Evolutionary conservation across 2,797 vertebrate genomes (phyloP).

Genomic region (Chiloscyllium punctatum): DNA sequence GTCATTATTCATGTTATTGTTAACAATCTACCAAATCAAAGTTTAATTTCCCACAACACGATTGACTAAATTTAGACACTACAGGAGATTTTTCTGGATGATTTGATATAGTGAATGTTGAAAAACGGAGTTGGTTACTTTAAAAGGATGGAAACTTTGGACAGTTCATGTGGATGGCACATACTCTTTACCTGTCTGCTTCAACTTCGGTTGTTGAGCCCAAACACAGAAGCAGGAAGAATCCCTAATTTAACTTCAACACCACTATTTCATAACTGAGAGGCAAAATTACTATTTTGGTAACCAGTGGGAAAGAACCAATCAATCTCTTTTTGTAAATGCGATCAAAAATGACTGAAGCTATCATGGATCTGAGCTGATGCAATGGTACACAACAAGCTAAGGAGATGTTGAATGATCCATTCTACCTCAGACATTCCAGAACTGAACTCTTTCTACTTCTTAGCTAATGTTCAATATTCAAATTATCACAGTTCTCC

Average conservation of each 20-base stretch:
- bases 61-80: neutral
- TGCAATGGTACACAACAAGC: neutral
- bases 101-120: neutral
- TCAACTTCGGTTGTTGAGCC: neutral
- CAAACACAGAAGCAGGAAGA: neutral
- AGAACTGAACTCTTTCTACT: neutral
- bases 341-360: neutral
- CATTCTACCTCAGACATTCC: neutral
- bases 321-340: neutral
- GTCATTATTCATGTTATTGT: neutral
- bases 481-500: neutral
- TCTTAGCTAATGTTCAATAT: neutral
- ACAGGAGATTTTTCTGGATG: neutral
- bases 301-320: neutral
- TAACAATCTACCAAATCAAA: neutral
- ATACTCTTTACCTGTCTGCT: no score
- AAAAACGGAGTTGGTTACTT: neutral
- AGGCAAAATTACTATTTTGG: neutral
- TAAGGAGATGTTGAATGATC: neutral
- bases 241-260: neutral
- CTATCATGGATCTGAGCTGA: neutral
- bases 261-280: neutral
- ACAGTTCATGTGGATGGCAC: no score
- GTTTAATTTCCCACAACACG: neutral
- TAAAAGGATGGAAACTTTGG: neutral